phyloP scores from a whole-genome alignment of 2,888 invertebrate species.

The Amblyjoppa fuscipennis region DNA sequence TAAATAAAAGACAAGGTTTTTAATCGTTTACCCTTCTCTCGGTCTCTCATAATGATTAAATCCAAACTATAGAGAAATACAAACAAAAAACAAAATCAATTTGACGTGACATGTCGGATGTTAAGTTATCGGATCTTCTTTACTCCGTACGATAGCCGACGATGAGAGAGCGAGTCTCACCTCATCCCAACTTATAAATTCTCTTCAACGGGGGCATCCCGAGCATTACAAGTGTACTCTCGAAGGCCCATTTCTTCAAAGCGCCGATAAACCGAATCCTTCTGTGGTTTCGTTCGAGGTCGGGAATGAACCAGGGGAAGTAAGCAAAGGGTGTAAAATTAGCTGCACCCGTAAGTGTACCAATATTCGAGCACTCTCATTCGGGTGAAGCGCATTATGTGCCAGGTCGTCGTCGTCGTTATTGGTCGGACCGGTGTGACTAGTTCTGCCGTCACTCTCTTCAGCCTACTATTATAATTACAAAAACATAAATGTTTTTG shows the following conservation, averaged over 20 bases:
- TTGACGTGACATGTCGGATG: too few relatives aligned
- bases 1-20: too few relatives aligned
- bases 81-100: too few relatives aligned
- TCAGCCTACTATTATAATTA: conserved; percentile 51
- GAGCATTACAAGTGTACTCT: neutral
- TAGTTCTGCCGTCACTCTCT: conserved; percentile 55
- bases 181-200: neutral
- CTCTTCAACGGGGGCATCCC: neutral
- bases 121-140: too few relatives aligned
- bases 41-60: too few relatives aligned
- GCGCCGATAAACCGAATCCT: neutral
- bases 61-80: too few relatives aligned
- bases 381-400: conserved; percentile 63
- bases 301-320: conserved; percentile 23
- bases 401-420: conserved; percentile 28
- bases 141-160: too few relatives aligned
- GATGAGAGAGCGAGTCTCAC: neutral
- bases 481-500: too few relatives aligned
- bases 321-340: conserved; percentile 50
- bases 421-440: conserved; percentile 50
- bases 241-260: neutral
- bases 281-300: conserved; percentile 14
- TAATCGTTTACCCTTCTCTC: too few relatives aligned
- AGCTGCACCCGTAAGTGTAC: conserved; percentile 61
- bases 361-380: conserved; percentile 79